phyloP scores from a whole-genome alignment of 30 jellyfish, hydroid and myxozoan species.

The Pelagia noctiluca region DNA sequence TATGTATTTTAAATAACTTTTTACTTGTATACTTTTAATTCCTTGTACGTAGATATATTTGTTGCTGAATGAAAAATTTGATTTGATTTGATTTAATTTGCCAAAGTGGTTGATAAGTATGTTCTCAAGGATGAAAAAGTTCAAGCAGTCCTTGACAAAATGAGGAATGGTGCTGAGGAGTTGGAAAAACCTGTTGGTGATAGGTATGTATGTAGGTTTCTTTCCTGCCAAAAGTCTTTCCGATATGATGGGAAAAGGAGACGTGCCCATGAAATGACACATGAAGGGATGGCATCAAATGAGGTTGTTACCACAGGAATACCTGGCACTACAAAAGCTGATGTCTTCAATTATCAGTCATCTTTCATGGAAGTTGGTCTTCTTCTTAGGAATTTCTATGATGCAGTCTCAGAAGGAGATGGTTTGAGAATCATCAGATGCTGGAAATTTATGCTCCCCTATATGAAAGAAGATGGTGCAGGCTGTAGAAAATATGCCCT shows the following conservation, averaged over 20 bases:
- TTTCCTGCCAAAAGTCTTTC: neutral
- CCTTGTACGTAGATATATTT: too few relatives aligned
- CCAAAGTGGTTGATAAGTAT: conserved; percentile 32
- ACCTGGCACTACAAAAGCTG: neutral
- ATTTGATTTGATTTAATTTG: too few relatives aligned
- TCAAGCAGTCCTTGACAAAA: too few relatives aligned
- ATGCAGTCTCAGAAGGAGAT: too few relatives aligned
- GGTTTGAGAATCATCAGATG: neutral
- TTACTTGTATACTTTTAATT: too few relatives aligned
- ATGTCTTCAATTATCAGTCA: neutral
- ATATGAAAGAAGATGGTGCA: neutral
- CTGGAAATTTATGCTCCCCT: neutral
- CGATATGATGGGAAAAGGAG: conserved; percentile 6
- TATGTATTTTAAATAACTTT: too few relatives aligned
- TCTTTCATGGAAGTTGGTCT: neutral
- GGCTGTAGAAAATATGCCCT: too few relatives aligned
- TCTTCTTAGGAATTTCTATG: neutral
- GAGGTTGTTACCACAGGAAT: neutral
- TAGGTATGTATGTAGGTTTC: neutral
- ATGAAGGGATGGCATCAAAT: neutral
- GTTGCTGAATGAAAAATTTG: too few relatives aligned
- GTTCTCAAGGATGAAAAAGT: neutral
- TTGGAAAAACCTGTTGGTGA: neutral
- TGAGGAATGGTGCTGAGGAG: neutral
- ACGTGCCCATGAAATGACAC: neutral